phyloP scores from a whole-genome alignment of 2,797 vertebrate genomes.

The Muscicapa comitata region DNA sequence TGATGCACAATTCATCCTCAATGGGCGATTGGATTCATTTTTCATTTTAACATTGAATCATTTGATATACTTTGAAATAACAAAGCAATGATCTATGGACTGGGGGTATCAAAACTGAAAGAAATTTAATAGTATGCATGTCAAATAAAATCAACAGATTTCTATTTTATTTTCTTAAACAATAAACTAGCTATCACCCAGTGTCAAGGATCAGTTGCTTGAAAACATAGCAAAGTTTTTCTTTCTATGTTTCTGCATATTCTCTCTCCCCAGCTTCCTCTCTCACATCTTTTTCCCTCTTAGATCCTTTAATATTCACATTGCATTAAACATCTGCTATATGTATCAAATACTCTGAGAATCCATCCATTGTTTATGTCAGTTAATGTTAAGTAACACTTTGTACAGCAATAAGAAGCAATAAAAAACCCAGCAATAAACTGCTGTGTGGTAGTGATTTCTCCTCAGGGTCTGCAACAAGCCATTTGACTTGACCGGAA shows the following conservation, averaged over 20 bases:
- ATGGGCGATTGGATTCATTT: slow-evolving; percentile 21
- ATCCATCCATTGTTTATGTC: slow-evolving; percentile 63
- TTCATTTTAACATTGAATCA: slow-evolving; percentile 43
- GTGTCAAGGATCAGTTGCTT: slow-evolving; percentile 8
- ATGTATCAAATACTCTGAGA: slow-evolving; percentile 50
- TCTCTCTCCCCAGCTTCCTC: neutral
- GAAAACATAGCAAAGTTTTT: neutral
- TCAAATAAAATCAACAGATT: slow-evolving; percentile 1
- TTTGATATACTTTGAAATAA: slow-evolving; percentile 51
- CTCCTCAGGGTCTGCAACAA: slow-evolving; percentile 51
- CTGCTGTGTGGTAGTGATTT: slow-evolving; percentile 53
- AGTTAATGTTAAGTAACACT: slow-evolving; percentile 68
- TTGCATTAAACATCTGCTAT: slow-evolving; percentile 42
- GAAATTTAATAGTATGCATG: slow-evolving; percentile 13
- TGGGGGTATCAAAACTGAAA: slow-evolving; percentile 28
- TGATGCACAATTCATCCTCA: slow-evolving; percentile 48
- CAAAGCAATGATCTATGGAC: slow-evolving; percentile 33
- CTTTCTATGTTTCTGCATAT: neutral
- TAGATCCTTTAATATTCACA: slow-evolving; percentile 45
- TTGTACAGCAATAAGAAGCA: slow-evolving; percentile 54
- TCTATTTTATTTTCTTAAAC: slow-evolving; percentile 36
- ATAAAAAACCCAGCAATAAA: slow-evolving; percentile 61
- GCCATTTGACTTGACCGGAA: slow-evolving; percentile 61
- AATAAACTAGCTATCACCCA: neutral
- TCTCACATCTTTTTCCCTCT: neutral